phyloP scores from a whole-genome alignment of 1,140 invertebrate genomes.

The Leguminivora glycinivorella region DNA sequence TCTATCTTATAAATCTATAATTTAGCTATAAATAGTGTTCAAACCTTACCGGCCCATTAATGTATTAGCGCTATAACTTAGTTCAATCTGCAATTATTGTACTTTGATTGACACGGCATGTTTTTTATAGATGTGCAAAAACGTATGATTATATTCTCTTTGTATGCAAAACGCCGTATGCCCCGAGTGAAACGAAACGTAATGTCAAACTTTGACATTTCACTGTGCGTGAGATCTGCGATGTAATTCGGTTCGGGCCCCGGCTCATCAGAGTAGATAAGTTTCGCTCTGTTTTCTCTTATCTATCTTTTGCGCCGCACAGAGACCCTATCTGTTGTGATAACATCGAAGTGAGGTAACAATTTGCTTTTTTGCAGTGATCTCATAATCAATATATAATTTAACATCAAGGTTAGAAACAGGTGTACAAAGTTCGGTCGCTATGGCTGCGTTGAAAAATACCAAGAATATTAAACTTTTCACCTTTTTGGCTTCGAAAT shows the following conservation, averaged over 20 bases:
- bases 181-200: neutral
- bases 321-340: neutral
- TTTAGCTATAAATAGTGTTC: no score
- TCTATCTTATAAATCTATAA: no score
- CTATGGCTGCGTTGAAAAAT: slow-evolving; percentile 65
- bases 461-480: slow-evolving; percentile 53
- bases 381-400: neutral
- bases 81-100: no score
- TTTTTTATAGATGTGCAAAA: no score
- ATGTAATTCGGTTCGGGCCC: neutral
- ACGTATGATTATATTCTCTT: no score
- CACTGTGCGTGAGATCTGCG: neutral
- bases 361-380: neutral
- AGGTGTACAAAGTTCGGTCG: slow-evolving; percentile 25
- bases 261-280: neutral
- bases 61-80: no score
- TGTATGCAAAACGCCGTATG: no score
- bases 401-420: slow-evolving; percentile 15
- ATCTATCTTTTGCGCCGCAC: neutral
- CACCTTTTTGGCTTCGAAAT: slow-evolving; percentile 48
- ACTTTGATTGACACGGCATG: no score
- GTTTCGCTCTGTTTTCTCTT: neutral
- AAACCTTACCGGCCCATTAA: no score
- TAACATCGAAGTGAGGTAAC: neutral
- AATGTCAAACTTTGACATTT: neutral